These are phyloP conservation scores for Salpingus planirostris DNA, from an alignment of 2,888 invertebrate genomes.

Conservation along the genomic window DNA sequence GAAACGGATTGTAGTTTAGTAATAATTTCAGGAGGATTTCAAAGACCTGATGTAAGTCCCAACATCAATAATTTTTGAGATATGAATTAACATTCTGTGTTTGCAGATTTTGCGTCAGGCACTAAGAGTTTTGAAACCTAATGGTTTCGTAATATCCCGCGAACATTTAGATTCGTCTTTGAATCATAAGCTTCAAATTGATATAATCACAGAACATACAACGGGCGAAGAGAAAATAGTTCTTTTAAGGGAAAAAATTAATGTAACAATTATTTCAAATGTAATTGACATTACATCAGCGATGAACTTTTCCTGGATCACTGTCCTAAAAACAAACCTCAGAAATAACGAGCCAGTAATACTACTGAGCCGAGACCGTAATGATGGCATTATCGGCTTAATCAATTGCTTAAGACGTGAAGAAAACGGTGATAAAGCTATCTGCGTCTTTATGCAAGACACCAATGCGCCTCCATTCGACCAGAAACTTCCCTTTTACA, in stretches of 20 bases:
- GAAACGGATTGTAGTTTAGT: conserved; percentile 27
- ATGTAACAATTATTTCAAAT: conserved; percentile 37
- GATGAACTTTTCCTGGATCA: not conserved
- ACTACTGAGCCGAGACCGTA: no score
- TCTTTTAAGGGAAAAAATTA: conserved; percentile 41
- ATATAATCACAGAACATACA: conserved; percentile 30
- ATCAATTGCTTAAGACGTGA: conserved; percentile 58
- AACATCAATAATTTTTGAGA: not conserved
- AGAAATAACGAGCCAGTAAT: no score
- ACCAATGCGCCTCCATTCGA: conserved; percentile 57
- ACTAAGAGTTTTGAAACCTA: conserved; percentile 29
- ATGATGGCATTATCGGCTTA: conserved; percentile 71
- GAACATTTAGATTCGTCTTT: conserved; percentile 43
- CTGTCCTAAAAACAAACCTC: no score
- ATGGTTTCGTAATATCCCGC: conserved; percentile 48
- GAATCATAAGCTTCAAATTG: not conserved
- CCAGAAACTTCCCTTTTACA: conserved; percentile 43
- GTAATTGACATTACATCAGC: not conserved
- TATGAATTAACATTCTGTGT: not conserved
- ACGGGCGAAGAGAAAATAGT: conserved; percentile 44
- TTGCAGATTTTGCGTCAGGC: not conserved
- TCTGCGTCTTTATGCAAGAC: conserved; percentile 51
- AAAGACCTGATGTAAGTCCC: not conserved
- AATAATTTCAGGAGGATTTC: conserved; percentile 14
- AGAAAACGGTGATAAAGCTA: conserved; percentile 47